Percentiles rank a stretch among this genome's conserved stretches.
phyloP scores from a whole-genome alignment of 2,797 vertebrate genomes.

The Sebastes minor region DNA sequence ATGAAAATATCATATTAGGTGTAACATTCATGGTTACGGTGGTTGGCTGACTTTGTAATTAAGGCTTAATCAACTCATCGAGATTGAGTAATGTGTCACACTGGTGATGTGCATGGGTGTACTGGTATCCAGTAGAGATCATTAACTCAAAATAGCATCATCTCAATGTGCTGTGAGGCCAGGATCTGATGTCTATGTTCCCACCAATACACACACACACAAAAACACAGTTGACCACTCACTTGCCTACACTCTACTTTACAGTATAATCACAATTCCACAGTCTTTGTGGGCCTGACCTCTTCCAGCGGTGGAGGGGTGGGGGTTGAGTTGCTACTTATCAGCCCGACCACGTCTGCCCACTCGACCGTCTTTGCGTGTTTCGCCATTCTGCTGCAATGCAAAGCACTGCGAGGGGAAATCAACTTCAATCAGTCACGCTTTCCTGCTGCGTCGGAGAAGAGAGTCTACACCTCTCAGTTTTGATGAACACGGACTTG shows the following conservation, averaged over 20 bases:
- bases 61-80: slow-evolving; percentile 55
- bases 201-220: background rate
- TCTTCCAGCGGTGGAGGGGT: slow-evolving; percentile 3
- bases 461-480: slow-evolving; percentile 54
- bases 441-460: slow-evolving; percentile 40
- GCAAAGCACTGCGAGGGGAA: slow-evolving; percentile 58
- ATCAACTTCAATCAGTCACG: slow-evolving; percentile 72
- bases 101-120: background rate
- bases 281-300: slow-evolving; percentile 24
- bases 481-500: slow-evolving; percentile 63
- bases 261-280: slow-evolving; percentile 24
- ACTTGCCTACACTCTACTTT: background rate
- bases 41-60: slow-evolving; percentile 45
- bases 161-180: background rate
- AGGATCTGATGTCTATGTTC: slow-evolving; percentile 5
- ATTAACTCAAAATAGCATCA: slow-evolving; percentile 33
- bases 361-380: slow-evolving; percentile 37
- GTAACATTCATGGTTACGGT: slow-evolving; percentile 25
- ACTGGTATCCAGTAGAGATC: slow-evolving; percentile 6
- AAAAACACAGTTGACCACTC: slow-evolving; percentile 26
- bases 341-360: slow-evolving; percentile 54
- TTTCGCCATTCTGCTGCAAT: slow-evolving; percentile 48
- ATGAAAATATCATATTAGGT: slow-evolving; percentile 51
- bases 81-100: slow-evolving; percentile 30
- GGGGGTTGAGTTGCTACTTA: slow-evolving; percentile 28